Evolutionary conservation across 2,113 vertebrate genomes (phyloP).

Genomic region (Brevimyrus niger): DNA sequence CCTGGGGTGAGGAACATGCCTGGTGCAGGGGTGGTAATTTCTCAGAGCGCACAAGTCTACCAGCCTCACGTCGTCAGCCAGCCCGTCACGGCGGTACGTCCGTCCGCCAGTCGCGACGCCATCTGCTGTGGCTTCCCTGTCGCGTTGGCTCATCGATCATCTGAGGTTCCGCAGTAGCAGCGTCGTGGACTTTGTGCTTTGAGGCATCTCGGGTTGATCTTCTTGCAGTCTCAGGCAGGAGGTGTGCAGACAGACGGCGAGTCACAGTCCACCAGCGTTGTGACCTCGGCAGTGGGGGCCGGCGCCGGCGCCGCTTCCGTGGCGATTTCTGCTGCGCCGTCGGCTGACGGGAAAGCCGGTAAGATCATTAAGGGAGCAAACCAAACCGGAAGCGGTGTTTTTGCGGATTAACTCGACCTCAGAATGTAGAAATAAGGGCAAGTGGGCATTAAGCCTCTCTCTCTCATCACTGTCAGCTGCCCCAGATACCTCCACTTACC

Average conservation of each 20-base stretch:
- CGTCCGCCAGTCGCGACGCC: background rate
- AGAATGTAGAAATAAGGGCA: background rate
- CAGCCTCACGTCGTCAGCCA: conserved; percentile 69
- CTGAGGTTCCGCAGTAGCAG: background rate
- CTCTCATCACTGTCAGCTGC: conserved; percentile 52
- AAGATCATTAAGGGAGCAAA: background rate
- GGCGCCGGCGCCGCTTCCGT: conserved; percentile 23
- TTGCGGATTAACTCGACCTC: background rate
- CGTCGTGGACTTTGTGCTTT: background rate
- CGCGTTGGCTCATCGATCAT: background rate
- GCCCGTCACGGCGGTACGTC: conserved; percentile 72
- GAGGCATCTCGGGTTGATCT: background rate
- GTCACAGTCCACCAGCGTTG: conserved; percentile 19
- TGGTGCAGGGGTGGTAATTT: conserved; percentile 80
- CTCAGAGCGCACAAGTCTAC: conserved; percentile 84
- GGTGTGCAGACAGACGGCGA: background rate
- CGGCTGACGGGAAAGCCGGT: conserved; percentile 22
- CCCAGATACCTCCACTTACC: conserved; percentile 90
- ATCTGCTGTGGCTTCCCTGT: background rate
- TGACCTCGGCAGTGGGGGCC: background rate
- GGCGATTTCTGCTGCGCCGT: conserved; percentile 8
- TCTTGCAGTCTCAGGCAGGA: conserved; percentile 2
- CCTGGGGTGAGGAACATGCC: conserved; percentile 61
- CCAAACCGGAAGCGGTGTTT: background rate
- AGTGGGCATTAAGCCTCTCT: background rate